phyloP scores from a whole-genome alignment of 2,113 vertebrate genomes.

The Ia io region DNA sequence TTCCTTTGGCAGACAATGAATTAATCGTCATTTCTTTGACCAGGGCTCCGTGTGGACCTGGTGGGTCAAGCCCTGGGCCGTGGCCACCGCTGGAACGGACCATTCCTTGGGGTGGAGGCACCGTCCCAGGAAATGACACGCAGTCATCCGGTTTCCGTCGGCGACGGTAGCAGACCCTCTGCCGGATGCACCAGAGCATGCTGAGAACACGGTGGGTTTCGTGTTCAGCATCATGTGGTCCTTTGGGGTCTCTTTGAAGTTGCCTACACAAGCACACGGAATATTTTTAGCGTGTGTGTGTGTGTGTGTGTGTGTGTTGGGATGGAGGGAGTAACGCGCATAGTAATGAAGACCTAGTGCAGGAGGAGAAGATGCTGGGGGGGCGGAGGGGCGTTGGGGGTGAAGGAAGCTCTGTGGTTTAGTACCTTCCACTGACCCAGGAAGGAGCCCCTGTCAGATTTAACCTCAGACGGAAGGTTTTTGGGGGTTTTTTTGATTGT shows the following conservation, averaged over 20 bases:
- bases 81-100: background rate
- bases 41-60: background rate
- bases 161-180: background rate
- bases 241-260: background rate
- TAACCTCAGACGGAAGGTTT: constrained; percentile 1
- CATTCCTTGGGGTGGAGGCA: background rate
- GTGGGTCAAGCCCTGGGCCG: background rate
- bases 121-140: background rate
- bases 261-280: background rate
- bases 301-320: background rate
- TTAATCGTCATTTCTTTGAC: background rate
- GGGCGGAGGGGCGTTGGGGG: background rate
- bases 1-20: background rate
- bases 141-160: background rate
- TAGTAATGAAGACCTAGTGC: constrained; percentile 6
- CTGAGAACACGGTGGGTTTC: background rate
- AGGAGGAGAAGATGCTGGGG: background rate
- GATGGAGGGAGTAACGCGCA: background rate
- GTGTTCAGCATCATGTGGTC: background rate
- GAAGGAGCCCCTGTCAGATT: constrained; percentile 25
- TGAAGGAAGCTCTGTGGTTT: background rate
- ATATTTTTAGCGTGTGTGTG: background rate
- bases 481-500: too few relatives aligned
- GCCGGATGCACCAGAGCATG: background rate
- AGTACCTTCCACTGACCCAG: background rate